Base-by-base conservation (phyloP, 2,888 invertebrate species). In the Isoperla grammatica region DNA sequence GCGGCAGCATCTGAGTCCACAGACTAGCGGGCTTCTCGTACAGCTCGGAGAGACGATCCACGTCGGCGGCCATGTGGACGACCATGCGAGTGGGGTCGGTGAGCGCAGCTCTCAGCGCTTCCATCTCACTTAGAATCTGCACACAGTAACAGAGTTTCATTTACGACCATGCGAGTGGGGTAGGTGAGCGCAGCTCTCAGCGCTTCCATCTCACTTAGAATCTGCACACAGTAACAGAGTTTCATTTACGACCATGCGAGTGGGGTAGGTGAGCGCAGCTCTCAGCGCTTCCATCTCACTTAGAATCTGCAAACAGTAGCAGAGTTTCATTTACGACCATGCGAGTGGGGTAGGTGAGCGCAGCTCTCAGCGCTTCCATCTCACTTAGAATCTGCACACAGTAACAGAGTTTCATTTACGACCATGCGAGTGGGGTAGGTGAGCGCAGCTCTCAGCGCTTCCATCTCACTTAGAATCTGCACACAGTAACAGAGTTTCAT, bases 61-160 rank as follows among this genome's bases (percentile, higher is more conserved):
- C 79, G 73, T 90, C 84, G 0, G 85, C 81, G 1, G 90, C 85
- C 62, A 92, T 74, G 70, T 91, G 88, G 6, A 93, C 72, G 67
- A 83, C 82, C 59, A 87, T 71, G 68, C 83, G 84, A n/a, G 76
- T 72, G 0, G 82, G 81, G 53, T 76, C 69, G 0, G 84, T 83
- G 13, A 93, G 74, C 2, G 75, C 74, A 46, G 74, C 73, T 62
- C 87, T 79, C 0, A 90, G 75, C 5, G 74, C 71, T 64, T 83
- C 69, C 5, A 82, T 69, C 8, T 71, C 71, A 1, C 76, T 67
- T 1, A 78, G 74, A 0, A 76, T 72, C 57, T 77, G 73, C 2
- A 78, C 75, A 40, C 79, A 76, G n/a, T n/a, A n/a, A n/a, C n/a
- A n/a, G n/a, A n/a, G n/a, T n/a, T n/a, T n/a, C 74, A 70, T 91